These are phyloP conservation scores for Cerastoderma edule DNA, from an alignment of 2,888 invertebrate genomes.

Conservation along the genomic window DNA sequence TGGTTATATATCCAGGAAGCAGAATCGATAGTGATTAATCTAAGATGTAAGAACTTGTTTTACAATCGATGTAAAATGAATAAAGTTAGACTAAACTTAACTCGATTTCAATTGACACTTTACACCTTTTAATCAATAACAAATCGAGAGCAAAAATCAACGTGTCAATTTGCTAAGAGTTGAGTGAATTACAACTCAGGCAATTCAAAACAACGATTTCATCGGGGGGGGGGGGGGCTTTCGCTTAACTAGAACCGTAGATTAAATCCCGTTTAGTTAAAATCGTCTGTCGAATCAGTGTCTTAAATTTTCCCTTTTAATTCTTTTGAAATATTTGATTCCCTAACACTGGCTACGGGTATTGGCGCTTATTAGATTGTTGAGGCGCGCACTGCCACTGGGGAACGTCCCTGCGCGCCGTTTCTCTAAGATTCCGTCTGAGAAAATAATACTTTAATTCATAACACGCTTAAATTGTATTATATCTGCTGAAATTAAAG, in stretches of 20 bases:
- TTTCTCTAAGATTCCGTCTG: slow-evolving; percentile 9
- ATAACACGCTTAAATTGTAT: slow-evolving; percentile 20
- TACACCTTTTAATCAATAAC: too few relatives aligned
- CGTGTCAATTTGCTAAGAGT: neutral
- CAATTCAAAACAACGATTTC: slow-evolving; percentile 27
- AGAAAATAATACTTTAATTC: slow-evolving; percentile 26
- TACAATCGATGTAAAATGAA: too few relatives aligned
- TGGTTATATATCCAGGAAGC: too few relatives aligned
- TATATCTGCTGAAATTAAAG: slow-evolving; percentile 14
- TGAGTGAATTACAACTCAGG: slow-evolving; percentile 16
- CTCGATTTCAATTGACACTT: too few relatives aligned
- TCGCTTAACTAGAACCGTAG: slow-evolving; percentile 26
- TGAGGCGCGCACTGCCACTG: neutral
- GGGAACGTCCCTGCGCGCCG: slow-evolving; percentile 7
- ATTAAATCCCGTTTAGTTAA: slow-evolving; percentile 45
- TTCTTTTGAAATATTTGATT: slow-evolving; percentile 51
- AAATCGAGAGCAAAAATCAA: too few relatives aligned
- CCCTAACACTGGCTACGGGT: slow-evolving; percentile 28
- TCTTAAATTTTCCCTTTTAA: slow-evolving; percentile 37
- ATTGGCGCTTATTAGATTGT: slow-evolving; percentile 12
- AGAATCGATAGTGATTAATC: too few relatives aligned
- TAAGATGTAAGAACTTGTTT: too few relatives aligned
- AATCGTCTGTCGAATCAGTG: slow-evolving; percentile 43
- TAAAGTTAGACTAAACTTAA: too few relatives aligned
- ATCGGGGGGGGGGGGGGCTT: slow-evolving; percentile 23